Base-by-base conservation (phyloP, 2,888 invertebrate genomes). In the Machimus rusticus region DNA sequence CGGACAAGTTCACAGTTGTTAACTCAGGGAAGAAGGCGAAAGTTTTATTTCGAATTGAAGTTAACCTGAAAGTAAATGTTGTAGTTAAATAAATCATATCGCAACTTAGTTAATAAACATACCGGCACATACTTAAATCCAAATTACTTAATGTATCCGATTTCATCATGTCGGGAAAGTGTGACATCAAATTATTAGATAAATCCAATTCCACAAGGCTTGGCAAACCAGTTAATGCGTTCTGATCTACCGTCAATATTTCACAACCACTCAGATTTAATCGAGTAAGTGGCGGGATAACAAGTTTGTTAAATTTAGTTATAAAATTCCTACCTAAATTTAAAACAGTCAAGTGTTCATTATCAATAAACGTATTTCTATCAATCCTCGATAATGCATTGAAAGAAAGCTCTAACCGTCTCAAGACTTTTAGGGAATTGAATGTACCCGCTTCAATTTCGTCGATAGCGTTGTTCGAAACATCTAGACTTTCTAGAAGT, bases 201-300 rank as follows among this genome's bases (percentile, higher is more conserved):
- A 96, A 92, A 92, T 95, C 94, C 87, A 96, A 91, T 88, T 93
- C 93, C 55, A 93, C 92, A 16, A 96, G 91, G 74, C 94, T 94
- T 37, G 95, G 94, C 88, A 96, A 91, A 0, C 94, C 94, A 89
- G 94, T 93, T 37, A 96, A 92, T 3, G 94, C 94, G 88, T 94
- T 94, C 89, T 93, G 92, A 74, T 94, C 94, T 39, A 96, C 93
- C 1, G 90, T 89, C 87, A 93, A 93, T 78, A 96, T 95, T 93
- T 96, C 96, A 90, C 95, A 95, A 87, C 94, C 94, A 90, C 95
- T 96, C 90, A 95, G 92, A 90, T 95, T 95, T 31, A 96, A 91
- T 39, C 93, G 90, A 23, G 93, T 92, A 86, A 96, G 89, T 0
- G 95, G 95, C 74, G 93, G 93, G 74, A 94, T 95, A 88, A 93